phyloP scores from a whole-genome alignment of 2,888 invertebrate genomes.

The Drosophila rubida region DNA sequence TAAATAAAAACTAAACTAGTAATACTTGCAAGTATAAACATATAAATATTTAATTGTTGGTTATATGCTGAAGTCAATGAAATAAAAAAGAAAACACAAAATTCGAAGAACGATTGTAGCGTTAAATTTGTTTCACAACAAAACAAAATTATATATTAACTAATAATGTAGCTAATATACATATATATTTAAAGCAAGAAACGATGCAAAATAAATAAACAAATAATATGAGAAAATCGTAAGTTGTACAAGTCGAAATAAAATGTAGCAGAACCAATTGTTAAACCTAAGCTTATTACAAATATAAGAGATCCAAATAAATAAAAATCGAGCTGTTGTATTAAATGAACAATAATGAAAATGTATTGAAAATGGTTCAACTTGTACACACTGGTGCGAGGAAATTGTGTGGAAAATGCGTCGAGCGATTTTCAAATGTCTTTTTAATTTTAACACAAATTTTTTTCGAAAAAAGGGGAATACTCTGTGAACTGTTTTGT shows the following conservation, averaged over 20 bases:
- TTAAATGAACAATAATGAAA: constrained; percentile 71
- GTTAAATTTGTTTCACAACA: constrained; percentile 71
- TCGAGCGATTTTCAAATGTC: constrained; percentile 4
- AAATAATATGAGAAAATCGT: constrained; percentile 41
- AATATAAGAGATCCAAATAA: constrained; percentile 47
- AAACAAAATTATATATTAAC: constrained; percentile 48
- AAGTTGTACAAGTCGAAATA: constrained; percentile 61
- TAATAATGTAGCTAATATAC: constrained; percentile 67
- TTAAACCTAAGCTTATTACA: constrained; percentile 72
- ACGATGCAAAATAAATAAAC: constrained; percentile 33
- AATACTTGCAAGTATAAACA: constrained; percentile 15
- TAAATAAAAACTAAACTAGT: constrained; percentile 22
- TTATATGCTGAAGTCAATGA: constrained; percentile 71
- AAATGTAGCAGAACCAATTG: constrained; percentile 82
- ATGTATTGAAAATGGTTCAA: constrained; percentile 45
- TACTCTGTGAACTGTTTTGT: constrained; percentile 42
- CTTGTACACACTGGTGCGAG: neutral
- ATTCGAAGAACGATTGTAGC: constrained; percentile 60
- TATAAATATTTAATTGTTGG: constrained; percentile 66
- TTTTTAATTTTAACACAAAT: constrained; percentile 30
- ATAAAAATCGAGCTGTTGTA: constrained; percentile 72
- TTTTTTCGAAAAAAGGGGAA: constrained; percentile 4
- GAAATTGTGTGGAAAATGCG: constrained; percentile 15
- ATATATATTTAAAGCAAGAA: constrained; percentile 33
- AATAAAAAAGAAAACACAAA: constrained; percentile 12